These are phyloP conservation scores for Balaenoptera acutorostrata DNA, from an alignment of 2,113 vertebrate species.

Conservation along the genomic window DNA sequence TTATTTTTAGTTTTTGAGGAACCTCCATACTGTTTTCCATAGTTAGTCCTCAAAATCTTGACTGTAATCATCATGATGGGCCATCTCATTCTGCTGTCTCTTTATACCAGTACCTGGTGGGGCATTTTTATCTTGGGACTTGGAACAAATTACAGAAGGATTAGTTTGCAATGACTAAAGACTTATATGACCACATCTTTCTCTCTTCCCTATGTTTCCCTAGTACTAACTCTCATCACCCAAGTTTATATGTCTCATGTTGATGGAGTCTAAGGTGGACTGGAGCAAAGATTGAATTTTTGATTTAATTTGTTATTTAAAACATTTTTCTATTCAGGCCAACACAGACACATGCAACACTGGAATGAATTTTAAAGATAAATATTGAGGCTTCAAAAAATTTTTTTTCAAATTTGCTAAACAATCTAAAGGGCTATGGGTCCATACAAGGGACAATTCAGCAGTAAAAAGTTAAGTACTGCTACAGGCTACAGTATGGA, in stretches of 20 bases:
- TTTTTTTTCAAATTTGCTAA: neutral
- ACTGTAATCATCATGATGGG: neutral
- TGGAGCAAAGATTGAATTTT: neutral
- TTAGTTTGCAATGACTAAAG: neutral
- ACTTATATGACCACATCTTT: neutral
- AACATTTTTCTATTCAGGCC: neutral
- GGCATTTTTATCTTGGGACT: neutral
- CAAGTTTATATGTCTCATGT: neutral
- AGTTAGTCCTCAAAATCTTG: neutral
- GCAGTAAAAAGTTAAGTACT: neutral
- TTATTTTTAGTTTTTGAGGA: neutral
- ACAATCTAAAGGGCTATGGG: neutral
- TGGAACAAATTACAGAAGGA: neutral
- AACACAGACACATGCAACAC: neutral
- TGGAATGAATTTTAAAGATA: constrained; percentile 8
- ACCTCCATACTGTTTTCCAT: neutral
- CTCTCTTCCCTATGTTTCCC: neutral
- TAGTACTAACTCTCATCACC: neutral
- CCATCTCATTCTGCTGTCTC: neutral
- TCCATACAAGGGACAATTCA: neutral
- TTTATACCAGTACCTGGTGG: neutral
- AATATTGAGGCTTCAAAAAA: neutral
- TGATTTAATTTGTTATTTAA: neutral
- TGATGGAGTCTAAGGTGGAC: neutral
- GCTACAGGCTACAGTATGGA: neutral